Percentiles rank a stretch among this genome's conserved stretches.
These are phyloP conservation scores for Rhopalosiphum maidis DNA, from an alignment of 1,140 invertebrate genomes.

Conservation along the genomic window DNA sequence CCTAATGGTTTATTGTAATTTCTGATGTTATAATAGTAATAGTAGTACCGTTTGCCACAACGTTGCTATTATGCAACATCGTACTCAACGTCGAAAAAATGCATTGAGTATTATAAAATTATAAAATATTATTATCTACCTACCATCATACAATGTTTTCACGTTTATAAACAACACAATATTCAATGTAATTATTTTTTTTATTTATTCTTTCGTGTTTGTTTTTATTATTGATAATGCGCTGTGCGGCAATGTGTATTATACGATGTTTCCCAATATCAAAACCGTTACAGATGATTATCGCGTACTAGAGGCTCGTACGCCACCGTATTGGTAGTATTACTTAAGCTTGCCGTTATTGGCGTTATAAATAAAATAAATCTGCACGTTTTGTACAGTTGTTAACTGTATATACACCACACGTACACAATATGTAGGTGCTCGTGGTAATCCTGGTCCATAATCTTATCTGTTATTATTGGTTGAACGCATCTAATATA, in stretches of 20 bases:
- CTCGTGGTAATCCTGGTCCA: background rate
- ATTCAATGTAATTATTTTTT: no score
- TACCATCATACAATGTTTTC: no score
- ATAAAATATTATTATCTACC: no score
- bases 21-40: background rate
- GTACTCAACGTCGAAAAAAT: no score
- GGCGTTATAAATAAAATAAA: slow-evolving; percentile 8
- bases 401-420: background rate
- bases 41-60: no score
- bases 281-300: slow-evolving; percentile 5
- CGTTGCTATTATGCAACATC: no score
- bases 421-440: background rate
- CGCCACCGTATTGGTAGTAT: background rate
- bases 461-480: background rate
- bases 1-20: background rate
- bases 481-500: background rate
- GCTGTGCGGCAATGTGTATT: background rate
- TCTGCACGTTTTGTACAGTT: background rate
- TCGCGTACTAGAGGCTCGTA: background rate
- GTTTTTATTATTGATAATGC: background rate
- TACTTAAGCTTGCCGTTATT: background rate
- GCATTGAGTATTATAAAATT: background rate
- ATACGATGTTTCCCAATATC: background rate
- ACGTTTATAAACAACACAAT: no score
- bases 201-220: background rate